Evolutionary conservation across 2,888 invertebrate species (phyloP).

Genomic region (Drosophila neonasuta): DNA sequence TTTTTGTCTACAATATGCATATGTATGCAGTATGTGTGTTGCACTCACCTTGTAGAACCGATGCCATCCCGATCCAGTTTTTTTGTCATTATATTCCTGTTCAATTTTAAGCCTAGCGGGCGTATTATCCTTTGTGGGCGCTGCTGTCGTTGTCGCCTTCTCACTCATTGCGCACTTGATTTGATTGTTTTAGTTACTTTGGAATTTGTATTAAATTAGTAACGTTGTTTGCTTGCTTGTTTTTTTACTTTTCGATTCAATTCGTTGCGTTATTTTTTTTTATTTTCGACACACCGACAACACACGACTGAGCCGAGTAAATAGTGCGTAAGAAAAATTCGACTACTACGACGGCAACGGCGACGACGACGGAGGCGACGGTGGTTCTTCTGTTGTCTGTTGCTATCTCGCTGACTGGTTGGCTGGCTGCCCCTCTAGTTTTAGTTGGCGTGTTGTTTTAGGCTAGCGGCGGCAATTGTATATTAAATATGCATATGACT

Average conservation of each 20-base stretch:
- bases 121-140: slow-evolving; percentile 50
- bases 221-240: slow-evolving; percentile 25
- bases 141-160: slow-evolving; percentile 26
- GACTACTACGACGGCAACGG: slow-evolving; percentile 55
- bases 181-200: slow-evolving; percentile 27
- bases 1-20: slow-evolving; percentile 25
- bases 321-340: slow-evolving; percentile 62
- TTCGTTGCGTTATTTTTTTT: slow-evolving; percentile 42
- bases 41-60: slow-evolving; percentile 59
- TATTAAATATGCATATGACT: slow-evolving; percentile 24
- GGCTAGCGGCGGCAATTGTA: slow-evolving; percentile 25
- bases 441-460: slow-evolving; percentile 17
- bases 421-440: slow-evolving; percentile 2
- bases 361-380: background rate
- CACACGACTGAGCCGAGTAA: slow-evolving; percentile 50
- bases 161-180: slow-evolving; percentile 62
- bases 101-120: slow-evolving; percentile 60
- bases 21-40: slow-evolving; percentile 8
- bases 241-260: slow-evolving; percentile 13
- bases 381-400: slow-evolving; percentile 41
- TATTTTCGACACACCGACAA: slow-evolving; percentile 55
- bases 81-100: slow-evolving; percentile 65
- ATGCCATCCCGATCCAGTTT: slow-evolving; percentile 52
- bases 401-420: slow-evolving; percentile 29
- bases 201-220: slow-evolving; percentile 37